Conservation (phyloP, 2,113 vertebrate genomes). For the Prolemur simus region DNA sequence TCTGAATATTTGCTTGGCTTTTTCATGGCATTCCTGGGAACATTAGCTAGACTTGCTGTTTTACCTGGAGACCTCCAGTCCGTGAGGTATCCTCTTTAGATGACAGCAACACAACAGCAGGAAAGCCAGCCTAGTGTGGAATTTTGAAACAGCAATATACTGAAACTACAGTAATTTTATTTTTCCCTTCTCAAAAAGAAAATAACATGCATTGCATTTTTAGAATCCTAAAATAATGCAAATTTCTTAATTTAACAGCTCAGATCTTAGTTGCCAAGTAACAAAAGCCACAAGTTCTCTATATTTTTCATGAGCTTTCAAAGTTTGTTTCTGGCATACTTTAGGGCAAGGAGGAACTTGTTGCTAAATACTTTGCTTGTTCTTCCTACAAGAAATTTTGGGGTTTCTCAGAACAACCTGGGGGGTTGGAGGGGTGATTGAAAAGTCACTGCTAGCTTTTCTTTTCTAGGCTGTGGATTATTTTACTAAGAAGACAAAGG, state of each 20-base stretch:
- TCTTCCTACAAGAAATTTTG: conserved; percentile 58
- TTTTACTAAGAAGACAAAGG: conserved; percentile 62
- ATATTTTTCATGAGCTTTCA: conserved; percentile 46
- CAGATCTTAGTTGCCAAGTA: conserved; percentile 72
- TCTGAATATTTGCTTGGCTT: conserved; percentile 50
- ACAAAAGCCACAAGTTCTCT: conserved; percentile 69
- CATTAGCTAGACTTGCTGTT: not conserved
- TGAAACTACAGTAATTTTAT: not conserved
- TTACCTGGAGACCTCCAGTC: not conserved
- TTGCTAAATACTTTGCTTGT: conserved; percentile 64
- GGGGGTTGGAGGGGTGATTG: not conserved
- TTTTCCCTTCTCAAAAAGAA: not conserved
- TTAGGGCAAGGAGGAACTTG: conserved; percentile 74
- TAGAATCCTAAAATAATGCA: conserved; percentile 47
- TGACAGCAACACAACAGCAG: not conserved
- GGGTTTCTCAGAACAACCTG: conserved; percentile 67
- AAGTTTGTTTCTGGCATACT: conserved; percentile 54
- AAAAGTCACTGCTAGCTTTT: conserved; percentile 59
- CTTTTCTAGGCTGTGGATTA: conserved; percentile 26
- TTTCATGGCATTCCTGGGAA: conserved; percentile 31
- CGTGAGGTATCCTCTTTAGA: not conserved
- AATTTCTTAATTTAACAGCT: conserved; percentile 70
- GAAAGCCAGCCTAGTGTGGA: not conserved
- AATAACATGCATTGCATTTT: conserved; percentile 3
- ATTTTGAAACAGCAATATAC: conserved; percentile 15